These are phyloP conservation scores for Lutraria lutraria DNA, from an alignment of 2,888 invertebrate species.

Conservation along the genomic window DNA sequence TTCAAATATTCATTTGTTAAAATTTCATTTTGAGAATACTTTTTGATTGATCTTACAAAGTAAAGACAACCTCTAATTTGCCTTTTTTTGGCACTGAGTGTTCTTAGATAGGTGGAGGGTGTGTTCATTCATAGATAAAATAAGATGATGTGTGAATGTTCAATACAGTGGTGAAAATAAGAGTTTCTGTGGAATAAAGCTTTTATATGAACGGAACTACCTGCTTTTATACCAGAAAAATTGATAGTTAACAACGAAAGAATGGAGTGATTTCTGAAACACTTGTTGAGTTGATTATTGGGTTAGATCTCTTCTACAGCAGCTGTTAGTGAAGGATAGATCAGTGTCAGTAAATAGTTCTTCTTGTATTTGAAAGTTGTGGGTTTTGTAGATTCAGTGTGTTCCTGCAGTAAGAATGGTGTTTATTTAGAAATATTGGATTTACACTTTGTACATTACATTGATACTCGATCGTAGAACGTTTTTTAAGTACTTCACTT, in stretches of 20 bases:
- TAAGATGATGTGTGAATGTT: too few relatives aligned
- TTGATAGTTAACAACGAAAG: constrained; percentile 34
- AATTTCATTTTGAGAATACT: background rate
- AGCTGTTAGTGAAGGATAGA: background rate
- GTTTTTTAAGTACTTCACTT: background rate
- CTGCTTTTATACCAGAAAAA: constrained; percentile 11
- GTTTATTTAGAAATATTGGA: background rate
- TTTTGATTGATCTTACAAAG: background rate
- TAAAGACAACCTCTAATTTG: background rate
- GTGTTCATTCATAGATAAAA: background rate
- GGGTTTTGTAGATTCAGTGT: background rate
- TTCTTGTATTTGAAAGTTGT: background rate
- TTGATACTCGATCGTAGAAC: background rate
- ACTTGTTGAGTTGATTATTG: constrained; percentile 35
- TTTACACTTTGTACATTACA: background rate
- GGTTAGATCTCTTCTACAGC: constrained; percentile 8
- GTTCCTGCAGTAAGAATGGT: background rate
- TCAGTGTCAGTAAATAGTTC: background rate
- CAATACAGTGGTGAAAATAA: background rate
- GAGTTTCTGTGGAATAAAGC: background rate
- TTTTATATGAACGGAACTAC: background rate
- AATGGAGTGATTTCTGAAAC: constrained; percentile 33
- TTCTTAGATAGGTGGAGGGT: background rate
- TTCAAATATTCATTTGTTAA: background rate
- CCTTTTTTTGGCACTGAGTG: background rate